Percentiles rank a stretch among this genome's conserved stretches.
phyloP scores from a whole-genome alignment of 2,113 vertebrate species.

The Nothobranchius furzeri region DNA sequence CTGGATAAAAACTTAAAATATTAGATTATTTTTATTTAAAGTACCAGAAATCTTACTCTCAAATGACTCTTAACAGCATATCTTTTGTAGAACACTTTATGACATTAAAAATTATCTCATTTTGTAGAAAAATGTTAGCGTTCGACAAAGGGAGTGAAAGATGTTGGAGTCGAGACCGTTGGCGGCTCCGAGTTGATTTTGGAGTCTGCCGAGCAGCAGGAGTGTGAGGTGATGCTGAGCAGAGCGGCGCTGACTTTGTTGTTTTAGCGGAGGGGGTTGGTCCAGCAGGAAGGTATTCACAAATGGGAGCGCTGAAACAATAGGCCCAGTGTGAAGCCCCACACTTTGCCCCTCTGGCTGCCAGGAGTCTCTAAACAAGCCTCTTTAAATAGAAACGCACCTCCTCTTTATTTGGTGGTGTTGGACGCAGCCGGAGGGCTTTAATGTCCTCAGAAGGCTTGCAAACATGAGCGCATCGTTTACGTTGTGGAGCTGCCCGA shows the following conservation, averaged over 20 bases:
- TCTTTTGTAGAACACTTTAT: neutral
- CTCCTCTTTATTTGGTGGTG: conserved; percentile 33
- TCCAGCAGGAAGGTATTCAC: conserved; percentile 73
- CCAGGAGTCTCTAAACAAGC: conserved; percentile 65
- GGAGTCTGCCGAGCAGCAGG: conserved; percentile 42
- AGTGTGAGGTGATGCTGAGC: conserved; percentile 62
- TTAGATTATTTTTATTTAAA: too few relatives aligned
- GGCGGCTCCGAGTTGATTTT: conserved; percentile 32
- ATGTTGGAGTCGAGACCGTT: neutral
- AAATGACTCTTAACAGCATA: neutral
- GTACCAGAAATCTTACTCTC: too few relatives aligned
- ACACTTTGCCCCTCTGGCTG: conserved; percentile 65
- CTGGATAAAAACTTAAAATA: too few relatives aligned
- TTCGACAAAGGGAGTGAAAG: neutral
- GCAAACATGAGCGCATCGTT: conserved; percentile 24
- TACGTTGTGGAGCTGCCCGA: conserved; percentile 36
- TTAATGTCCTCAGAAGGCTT: conserved; percentile 61
- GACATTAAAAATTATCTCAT: neutral
- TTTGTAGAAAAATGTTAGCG: neutral
- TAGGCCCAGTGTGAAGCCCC: conserved; percentile 78
- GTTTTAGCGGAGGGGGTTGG: conserved; percentile 67
- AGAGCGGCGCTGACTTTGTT: conserved; percentile 66
- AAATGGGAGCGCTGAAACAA: conserved; percentile 80
- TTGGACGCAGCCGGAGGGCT: conserved; percentile 34
- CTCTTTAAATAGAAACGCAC: conserved; percentile 76